Evolutionary conservation across 2,888 invertebrate genomes (phyloP).

Genomic region (Psococerastis gibbosa): DNA sequence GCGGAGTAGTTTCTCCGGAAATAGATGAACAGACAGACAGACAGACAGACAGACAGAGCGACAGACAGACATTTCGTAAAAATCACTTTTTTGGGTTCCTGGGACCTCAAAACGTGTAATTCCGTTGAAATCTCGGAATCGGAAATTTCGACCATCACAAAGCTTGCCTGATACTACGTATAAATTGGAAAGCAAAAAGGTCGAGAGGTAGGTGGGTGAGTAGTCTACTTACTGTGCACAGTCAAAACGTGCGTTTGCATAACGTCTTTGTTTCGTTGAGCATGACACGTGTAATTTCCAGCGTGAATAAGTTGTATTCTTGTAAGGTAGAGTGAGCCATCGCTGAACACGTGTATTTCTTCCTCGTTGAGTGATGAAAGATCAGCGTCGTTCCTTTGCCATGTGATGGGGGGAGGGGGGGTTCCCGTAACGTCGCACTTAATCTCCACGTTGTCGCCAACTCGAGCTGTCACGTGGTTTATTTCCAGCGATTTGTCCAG

Average conservation of each 20-base stretch:
- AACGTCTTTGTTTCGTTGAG: conserved; percentile 47
- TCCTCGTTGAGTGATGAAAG: conserved; percentile 26
- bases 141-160: too few relatives aligned
- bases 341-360: conserved; percentile 44
- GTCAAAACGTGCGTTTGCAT: conserved; percentile 54
- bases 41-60: too few relatives aligned
- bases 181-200: too few relatives aligned
- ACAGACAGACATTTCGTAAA: too few relatives aligned
- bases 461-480: conserved; percentile 46
- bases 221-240: conserved; percentile 50
- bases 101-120: too few relatives aligned
- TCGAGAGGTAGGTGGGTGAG: neutral
- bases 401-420: conserved; percentile 47
- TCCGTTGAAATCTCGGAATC: too few relatives aligned
- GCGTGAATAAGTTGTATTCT: conserved; percentile 52
- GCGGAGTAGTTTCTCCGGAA: too few relatives aligned
- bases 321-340: conserved; percentile 53
- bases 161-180: too few relatives aligned
- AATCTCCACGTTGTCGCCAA: conserved; percentile 58
- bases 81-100: too few relatives aligned
- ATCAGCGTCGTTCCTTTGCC: conserved; percentile 47
- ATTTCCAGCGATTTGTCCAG: conserved; percentile 51
- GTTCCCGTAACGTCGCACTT: conserved; percentile 56
- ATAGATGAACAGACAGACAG: too few relatives aligned
- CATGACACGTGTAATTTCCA: conserved; percentile 60